Evolutionary conservation across 2,888 invertebrate genomes (phyloP), one percentile per base, ranked within the genome.

Genomic region (Lithophane ornitopus): DNA sequence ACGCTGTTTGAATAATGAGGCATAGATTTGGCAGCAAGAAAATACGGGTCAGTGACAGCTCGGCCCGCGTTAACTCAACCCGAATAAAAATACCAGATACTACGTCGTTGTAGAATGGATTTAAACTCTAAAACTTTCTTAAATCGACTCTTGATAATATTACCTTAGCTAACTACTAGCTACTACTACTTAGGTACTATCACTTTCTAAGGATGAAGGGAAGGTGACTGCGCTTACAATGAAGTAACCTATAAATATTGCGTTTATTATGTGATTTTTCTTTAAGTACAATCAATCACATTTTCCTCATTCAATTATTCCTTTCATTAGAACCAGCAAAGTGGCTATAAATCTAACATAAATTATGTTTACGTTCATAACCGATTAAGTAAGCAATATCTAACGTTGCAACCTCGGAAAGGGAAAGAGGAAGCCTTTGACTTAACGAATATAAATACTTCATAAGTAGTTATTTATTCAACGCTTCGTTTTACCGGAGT

Each of bases 341-440:
- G 14, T 3, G 66, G 58, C 14, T 26, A n/a, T 82, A 66, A 67
- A 61, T 68, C 39, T 54, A 44, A 65, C 46, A 72, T 84, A 72
- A 75, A 80, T 69, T 44, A 81, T 70, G 56, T 74, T 65, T 77
- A 56, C 39, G 28, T 56, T 68, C 58, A 72, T 86, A 72, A 76
- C 52, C 65, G 65, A 76, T 84, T 84, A 78, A 82, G 65, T 81
- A 74, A 78, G 58, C 56, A 62, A 49, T 68, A 74, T 72, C 39
- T 54, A 56, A 6, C 12, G 68, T 63, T 66, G 65, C 52, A 71
- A 68, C 75, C 63, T 80, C 75, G 84, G 81, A 86, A 90, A 88
- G 88, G 85, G 87, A 89, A 87, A 88, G 74, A 87, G 91, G 91
- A 91, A 91, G 88, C 80, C 62, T 77, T 78, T 85, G 86, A 86